phyloP scores from a whole-genome alignment of 2,113 vertebrate genomes.

The Elephas maximus region DNA sequence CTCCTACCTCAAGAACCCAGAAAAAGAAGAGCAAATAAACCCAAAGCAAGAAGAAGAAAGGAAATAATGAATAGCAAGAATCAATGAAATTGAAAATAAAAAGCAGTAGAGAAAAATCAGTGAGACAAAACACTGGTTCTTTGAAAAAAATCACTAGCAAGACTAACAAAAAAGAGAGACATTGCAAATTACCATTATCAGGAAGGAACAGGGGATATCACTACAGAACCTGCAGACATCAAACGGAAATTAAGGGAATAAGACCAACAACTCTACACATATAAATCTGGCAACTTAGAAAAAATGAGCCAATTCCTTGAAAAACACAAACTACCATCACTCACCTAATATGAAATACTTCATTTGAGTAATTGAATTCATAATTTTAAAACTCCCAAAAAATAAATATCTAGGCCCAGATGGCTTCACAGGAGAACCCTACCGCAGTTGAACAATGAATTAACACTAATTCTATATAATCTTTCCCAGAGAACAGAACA shows the following conservation, averaged over 20 bases:
- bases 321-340: constrained; percentile 15
- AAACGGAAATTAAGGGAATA: background rate
- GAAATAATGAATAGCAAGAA: background rate
- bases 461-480: constrained; percentile 17
- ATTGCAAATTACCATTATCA: background rate
- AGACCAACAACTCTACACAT: background rate
- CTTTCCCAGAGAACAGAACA: background rate
- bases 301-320: background rate
- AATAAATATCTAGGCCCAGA: background rate
- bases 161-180: background rate
- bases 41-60: background rate
- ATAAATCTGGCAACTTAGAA: background rate
- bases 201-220: background rate
- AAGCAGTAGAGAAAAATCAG: background rate
- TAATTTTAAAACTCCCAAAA: constrained; percentile 31
- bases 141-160: background rate
- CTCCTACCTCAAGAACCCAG: background rate
- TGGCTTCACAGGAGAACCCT: background rate
- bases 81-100: background rate
- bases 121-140: background rate
- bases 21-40: background rate
- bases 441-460: constrained; percentile 14
- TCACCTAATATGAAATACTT: background rate
- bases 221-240: background rate
- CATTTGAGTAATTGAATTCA: background rate